Conservation (phyloP, 1,140 invertebrate genomes). For the Dinothrombium tinctorium region DNA sequence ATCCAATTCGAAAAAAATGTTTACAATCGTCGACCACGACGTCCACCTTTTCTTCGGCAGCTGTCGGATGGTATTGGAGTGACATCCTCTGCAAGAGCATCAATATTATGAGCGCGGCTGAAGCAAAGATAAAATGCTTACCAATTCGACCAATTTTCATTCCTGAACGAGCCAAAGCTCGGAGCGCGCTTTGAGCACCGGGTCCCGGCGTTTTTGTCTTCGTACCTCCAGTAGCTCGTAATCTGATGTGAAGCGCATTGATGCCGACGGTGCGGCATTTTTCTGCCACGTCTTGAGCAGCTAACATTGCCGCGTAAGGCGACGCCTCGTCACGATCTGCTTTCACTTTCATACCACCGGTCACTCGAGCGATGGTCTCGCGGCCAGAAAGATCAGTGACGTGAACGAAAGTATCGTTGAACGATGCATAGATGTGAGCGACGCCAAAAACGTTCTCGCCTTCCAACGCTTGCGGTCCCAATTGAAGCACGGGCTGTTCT, state of each 20-base stretch:
- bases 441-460: conserved; percentile 96
- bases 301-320: conserved; percentile 99
- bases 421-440: conserved; percentile 96
- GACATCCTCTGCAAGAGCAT: conserved; percentile 60
- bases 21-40: conserved; percentile 93
- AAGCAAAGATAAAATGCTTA: conserved; percentile 14
- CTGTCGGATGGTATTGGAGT: conserved; percentile 97
- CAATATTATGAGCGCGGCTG: no score
- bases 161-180: conserved; percentile 86
- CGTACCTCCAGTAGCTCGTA: conserved; percentile 93
- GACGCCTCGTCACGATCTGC: conserved; percentile 98
- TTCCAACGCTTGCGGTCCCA: conserved; percentile 87
- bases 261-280: conserved; percentile 91
- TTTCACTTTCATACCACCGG: conserved; percentile 99
- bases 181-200: conserved; percentile 88
- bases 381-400: conserved; percentile 96
- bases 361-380: conserved; percentile 94
- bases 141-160: conserved; percentile 98
- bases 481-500: conserved; percentile 69
- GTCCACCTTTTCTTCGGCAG: conserved; percentile 96
- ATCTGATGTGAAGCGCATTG: conserved; percentile 90
- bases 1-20: neutral
- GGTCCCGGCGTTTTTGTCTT: conserved; percentile 91
- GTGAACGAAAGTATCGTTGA: conserved; percentile 99
- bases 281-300: conserved; percentile 98